These are phyloP conservation scores for Sarcophaga rosellei DNA, from an alignment of 2,888 invertebrate species.

Conservation along the genomic window DNA sequence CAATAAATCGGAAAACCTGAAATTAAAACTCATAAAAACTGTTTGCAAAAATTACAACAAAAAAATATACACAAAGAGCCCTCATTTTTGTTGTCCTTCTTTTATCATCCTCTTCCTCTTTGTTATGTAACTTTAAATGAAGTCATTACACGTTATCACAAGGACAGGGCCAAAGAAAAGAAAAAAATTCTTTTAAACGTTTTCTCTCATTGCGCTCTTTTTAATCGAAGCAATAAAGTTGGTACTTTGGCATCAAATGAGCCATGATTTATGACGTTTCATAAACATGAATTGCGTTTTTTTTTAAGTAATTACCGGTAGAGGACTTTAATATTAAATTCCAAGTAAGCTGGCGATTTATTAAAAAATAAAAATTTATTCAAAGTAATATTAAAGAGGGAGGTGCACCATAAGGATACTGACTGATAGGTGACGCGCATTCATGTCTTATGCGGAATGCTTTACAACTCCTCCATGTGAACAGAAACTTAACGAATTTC, in stretches of 20 bases:
- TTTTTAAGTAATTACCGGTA: too few relatives aligned
- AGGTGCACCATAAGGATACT: too few relatives aligned
- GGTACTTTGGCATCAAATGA: constrained; percentile 23
- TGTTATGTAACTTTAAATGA: too few relatives aligned
- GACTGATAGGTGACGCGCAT: too few relatives aligned
- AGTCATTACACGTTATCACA: neutral
- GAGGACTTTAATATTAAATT: too few relatives aligned
- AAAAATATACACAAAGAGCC: constrained; percentile 3
- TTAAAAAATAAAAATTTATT: too few relatives aligned
- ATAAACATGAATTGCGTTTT: constrained; percentile 12
- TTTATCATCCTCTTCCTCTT: neutral
- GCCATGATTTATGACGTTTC: constrained; percentile 12
- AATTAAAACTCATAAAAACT: constrained; percentile 36
- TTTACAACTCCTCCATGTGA: too few relatives aligned
- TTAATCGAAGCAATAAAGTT: constrained; percentile 19
- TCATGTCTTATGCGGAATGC: too few relatives aligned
- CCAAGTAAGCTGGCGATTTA: too few relatives aligned
- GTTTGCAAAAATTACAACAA: constrained; percentile 10
- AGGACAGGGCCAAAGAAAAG: neutral
- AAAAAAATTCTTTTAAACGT: neutral
- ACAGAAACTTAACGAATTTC: too few relatives aligned
- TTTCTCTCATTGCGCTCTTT: constrained; percentile 7
- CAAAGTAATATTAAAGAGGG: too few relatives aligned
- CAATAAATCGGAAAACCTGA: constrained; percentile 28
- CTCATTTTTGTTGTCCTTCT: neutral